Conservation (phyloP, 2,888 invertebrate species). For the Marronus borbonicus region DNA sequence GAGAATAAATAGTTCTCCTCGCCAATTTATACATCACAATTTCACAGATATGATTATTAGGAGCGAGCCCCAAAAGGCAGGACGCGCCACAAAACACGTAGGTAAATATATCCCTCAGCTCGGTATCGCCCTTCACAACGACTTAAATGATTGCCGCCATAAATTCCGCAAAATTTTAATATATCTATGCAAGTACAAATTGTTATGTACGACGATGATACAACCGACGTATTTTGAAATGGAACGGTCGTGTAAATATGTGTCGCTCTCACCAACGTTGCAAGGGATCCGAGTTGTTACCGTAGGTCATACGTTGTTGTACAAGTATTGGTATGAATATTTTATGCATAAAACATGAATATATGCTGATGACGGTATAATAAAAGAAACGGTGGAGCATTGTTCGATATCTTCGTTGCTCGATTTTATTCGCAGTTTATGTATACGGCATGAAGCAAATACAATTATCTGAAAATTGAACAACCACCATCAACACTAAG, state of each 20-base stretch:
- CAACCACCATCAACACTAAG: too few species aligned
- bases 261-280: constrained; percentile 15
- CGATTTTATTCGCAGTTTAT: too few species aligned
- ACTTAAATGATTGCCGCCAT: constrained; percentile 45
- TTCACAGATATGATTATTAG: constrained; percentile 18
- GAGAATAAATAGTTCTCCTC: constrained; percentile 7
- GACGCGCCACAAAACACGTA: constrained; percentile 2
- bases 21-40: constrained; percentile 31
- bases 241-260: background rate
- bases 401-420: constrained; percentile 1
- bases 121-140: constrained; percentile 37
- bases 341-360: constrained; percentile 52
- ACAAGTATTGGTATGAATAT: constrained; percentile 52
- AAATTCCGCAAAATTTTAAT: constrained; percentile 47
- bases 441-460: too few species aligned
- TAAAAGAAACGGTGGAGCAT: constrained; percentile 4
- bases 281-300: constrained; percentile 33
- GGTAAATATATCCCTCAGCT: constrained; percentile 35
- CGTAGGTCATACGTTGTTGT: constrained; percentile 45
- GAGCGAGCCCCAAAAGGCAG: constrained; percentile 7
- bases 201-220: constrained; percentile 47
- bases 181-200: constrained; percentile 50
- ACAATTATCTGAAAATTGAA: too few species aligned
- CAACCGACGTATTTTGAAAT: background rate
- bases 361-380: constrained; percentile 47